Evolutionary conservation across 2,797 vertebrate species (phyloP).

Genomic region (Podargus strigoides): DNA sequence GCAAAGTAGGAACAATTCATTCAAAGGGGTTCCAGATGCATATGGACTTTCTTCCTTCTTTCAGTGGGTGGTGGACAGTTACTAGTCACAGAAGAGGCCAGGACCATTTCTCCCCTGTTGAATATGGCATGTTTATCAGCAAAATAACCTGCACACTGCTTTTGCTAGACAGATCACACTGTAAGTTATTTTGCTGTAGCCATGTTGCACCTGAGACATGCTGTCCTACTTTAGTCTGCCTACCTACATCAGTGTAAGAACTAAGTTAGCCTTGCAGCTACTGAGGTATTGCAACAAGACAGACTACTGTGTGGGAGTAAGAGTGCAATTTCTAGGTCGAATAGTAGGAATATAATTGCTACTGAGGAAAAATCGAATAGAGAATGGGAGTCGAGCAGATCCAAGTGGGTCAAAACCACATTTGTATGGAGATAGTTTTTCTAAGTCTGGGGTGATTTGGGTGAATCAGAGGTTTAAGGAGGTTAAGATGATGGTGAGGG

Average conservation of each 20-base stretch:
- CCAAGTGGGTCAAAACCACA: slow-evolving; percentile 46
- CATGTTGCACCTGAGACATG: background rate
- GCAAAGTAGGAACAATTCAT: background rate
- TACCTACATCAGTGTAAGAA: background rate
- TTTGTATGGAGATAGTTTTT: slow-evolving; percentile 47
- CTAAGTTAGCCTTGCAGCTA: background rate
- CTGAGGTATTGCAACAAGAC: background rate
- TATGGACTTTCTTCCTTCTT: background rate
- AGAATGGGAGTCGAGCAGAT: background rate
- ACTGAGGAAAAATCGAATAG: slow-evolving; percentile 27
- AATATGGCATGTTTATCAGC: background rate
- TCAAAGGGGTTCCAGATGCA: background rate
- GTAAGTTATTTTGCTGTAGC: background rate
- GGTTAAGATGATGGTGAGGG: accelerated
- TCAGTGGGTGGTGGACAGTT: background rate
- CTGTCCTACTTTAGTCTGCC: background rate
- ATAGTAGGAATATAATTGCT: background rate
- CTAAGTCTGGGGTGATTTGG: background rate
- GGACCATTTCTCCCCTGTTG: background rate
- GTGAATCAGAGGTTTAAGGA: background rate
- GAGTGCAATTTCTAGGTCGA: slow-evolving; percentile 42
- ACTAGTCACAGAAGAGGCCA: background rate
- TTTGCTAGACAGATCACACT: background rate
- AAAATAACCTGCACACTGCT: background rate
- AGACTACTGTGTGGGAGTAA: background rate